Conservation (phyloP, 2,797 vertebrate species). For the Squalus acanthias region DNA sequence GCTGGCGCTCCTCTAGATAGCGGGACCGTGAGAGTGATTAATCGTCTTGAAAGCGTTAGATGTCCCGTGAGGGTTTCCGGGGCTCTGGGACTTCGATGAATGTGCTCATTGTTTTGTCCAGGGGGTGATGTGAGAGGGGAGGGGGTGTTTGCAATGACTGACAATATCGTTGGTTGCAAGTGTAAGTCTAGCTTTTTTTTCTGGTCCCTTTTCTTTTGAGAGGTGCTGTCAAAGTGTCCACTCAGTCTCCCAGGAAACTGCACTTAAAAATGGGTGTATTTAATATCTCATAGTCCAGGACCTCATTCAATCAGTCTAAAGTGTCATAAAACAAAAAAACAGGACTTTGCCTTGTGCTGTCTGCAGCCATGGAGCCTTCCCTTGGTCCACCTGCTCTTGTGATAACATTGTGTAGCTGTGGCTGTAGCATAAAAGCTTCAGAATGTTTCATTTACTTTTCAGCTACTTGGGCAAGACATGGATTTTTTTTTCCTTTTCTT, state of each 20-base stretch:
- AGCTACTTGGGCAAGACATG: not conserved
- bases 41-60: not conserved
- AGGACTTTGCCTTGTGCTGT: not conserved
- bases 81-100: not conserved
- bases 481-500: not conserved
- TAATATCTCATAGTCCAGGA: not conserved
- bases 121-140: not conserved
- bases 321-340: not conserved
- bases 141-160: not conserved
- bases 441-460: slow-evolving; percentile 8
- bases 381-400: not conserved
- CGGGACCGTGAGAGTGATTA: not conserved
- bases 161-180: not conserved
- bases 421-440: not conserved
- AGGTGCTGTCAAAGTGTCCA: not conserved
- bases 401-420: slow-evolving; percentile 26
- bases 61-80: not conserved
- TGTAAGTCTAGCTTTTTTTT: not conserved
- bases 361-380: not conserved
- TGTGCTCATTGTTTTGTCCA: not conserved
- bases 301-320: slow-evolving; percentile 9
- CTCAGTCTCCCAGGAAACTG: not conserved
- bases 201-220: not conserved
- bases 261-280: not conserved
- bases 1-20: not conserved